Base-by-base conservation (phyloP, 2,888 invertebrate species). In the Xestia ashworthii region DNA sequence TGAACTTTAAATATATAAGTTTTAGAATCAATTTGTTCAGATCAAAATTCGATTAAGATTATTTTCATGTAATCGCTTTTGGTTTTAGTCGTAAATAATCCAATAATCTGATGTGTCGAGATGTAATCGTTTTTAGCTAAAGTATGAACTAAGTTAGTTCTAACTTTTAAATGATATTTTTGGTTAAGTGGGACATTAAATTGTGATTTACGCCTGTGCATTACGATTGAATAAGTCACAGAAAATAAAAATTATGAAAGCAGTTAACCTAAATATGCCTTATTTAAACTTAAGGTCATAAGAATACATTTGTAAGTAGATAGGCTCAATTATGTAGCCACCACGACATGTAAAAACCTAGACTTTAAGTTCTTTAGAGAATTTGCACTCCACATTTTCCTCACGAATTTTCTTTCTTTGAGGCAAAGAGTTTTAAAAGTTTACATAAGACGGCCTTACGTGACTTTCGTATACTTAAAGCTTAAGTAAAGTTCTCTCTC, bases 21-120 rank as follows among this genome's bases (percentile, higher is more conserved):
- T 83, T 55, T 60, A 44, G 11, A 85, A 86, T 78, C 73, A 68
- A 80, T 83, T 86, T 73, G 64, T 67, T 65, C 32, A 53, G 70
- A 78, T 75, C 44, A 41, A 78, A 85, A 67, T 9, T 41, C 32
- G 62, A 81, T 73, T 74, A 58, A 12, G 60, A 48, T 53, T 70
- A 55, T 22, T 53, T 80, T 72, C 44, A 44, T 46, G 16, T 9
- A 62, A 58, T 58, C 14, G 11, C 25, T 38, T 44, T n/a, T 44
- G 0, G 19, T n/a, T 44, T 53, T 19, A 12, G 46, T 44, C 14
- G 16, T 82, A 55, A 78, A 69, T 77, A 32, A 19, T 60, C 22
- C 22, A 78, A 65, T 77, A 32, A 19, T 60, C 22, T 25, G 3
- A 25, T 22, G 46, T 53, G 78, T 25, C 16, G 32, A 32, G 5